phyloP scores from a whole-genome alignment of 2,888 invertebrate species.

The Conomelus anceps region DNA sequence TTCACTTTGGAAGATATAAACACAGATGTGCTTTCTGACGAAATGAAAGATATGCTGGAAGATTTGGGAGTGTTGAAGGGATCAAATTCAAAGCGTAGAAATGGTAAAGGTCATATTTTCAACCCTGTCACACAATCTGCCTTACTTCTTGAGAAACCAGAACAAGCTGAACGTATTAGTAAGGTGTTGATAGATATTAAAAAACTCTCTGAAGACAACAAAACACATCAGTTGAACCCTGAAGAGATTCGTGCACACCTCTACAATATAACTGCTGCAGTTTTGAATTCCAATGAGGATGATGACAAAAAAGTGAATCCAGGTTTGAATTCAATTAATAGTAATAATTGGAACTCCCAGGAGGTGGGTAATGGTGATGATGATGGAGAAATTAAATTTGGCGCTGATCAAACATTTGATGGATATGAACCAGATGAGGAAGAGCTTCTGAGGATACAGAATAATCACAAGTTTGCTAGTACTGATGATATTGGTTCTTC shows the following conservation, averaged over 20 bases:
- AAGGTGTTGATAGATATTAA: conserved; percentile 40
- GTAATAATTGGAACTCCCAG: conserved; percentile 4
- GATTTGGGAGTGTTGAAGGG: conserved; percentile 41
- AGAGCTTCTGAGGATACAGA: conserved; percentile 20
- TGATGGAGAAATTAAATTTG: conserved; percentile 10
- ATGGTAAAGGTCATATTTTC: conserved; percentile 40
- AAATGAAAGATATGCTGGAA: conserved; percentile 42
- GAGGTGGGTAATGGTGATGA: conserved; percentile 17
- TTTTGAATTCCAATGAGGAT: conserved; percentile 2
- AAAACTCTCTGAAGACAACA: conserved; percentile 32
- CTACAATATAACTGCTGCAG: conserved; percentile 10
- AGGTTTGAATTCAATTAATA: background rate
- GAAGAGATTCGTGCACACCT: conserved; percentile 26
- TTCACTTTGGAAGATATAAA: conserved; percentile 25
- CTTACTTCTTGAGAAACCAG: conserved; percentile 37
- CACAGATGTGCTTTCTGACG: conserved; percentile 36
- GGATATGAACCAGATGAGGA: conserved; percentile 24
- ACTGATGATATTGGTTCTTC: background rate
- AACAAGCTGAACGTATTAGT: conserved; percentile 44
- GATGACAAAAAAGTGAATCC: conserved; percentile 21
- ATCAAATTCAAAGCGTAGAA: conserved; percentile 22
- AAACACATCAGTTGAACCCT: conserved; percentile 19
- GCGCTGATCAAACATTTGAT: conserved; percentile 19
- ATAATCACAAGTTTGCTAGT: background rate
- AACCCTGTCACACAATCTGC: conserved; percentile 40